These are phyloP conservation scores for Margaritifera margaritifera DNA, from an alignment of 2,888 invertebrate species.

Conservation along the genomic window DNA sequence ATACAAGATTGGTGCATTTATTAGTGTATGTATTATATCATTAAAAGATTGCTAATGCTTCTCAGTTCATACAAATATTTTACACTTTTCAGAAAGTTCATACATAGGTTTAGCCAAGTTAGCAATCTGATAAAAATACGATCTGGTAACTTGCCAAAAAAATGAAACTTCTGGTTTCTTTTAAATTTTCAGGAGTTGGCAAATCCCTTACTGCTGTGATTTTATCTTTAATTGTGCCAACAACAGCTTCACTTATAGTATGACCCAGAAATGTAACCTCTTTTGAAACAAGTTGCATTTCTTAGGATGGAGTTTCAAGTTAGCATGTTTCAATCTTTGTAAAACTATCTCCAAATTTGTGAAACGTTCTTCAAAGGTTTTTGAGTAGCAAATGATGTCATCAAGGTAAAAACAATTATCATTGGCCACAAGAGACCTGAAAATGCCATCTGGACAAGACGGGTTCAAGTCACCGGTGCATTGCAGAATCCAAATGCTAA, in stretches of 20 bases:
- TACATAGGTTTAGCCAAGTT: constrained; percentile 18
- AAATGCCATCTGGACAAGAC: constrained; percentile 25
- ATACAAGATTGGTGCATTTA: constrained; percentile 25
- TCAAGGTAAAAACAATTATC: constrained; percentile 24
- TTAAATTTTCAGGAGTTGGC: constrained; percentile 16
- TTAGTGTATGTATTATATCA: constrained; percentile 14
- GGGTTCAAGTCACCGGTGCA: constrained; percentile 22
- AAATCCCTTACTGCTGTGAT: constrained; percentile 17
- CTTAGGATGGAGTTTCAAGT: constrained; percentile 15
- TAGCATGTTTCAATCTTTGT: constrained; percentile 14
- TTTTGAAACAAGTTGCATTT: constrained; percentile 8
- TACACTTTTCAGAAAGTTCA: constrained; percentile 14
- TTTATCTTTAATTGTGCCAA: constrained; percentile 17
- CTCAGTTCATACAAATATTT: constrained; percentile 19
- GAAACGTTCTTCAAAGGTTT: constrained; percentile 21
- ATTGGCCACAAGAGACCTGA: constrained; percentile 20
- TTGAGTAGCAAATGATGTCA: constrained; percentile 22
- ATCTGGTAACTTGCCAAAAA: constrained; percentile 20
- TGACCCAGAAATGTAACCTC: constrained; percentile 16
- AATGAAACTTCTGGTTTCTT: constrained; percentile 22
- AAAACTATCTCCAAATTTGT: constrained; percentile 20
- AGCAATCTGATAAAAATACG: constrained; percentile 16
- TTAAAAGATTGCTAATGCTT: constrained; percentile 27
- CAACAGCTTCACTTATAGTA: constrained; percentile 11
- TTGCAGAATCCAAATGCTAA: constrained; percentile 30